Conservation (phyloP, 2,113 vertebrate species). For the Heterotilapia buettikoferi region DNA sequence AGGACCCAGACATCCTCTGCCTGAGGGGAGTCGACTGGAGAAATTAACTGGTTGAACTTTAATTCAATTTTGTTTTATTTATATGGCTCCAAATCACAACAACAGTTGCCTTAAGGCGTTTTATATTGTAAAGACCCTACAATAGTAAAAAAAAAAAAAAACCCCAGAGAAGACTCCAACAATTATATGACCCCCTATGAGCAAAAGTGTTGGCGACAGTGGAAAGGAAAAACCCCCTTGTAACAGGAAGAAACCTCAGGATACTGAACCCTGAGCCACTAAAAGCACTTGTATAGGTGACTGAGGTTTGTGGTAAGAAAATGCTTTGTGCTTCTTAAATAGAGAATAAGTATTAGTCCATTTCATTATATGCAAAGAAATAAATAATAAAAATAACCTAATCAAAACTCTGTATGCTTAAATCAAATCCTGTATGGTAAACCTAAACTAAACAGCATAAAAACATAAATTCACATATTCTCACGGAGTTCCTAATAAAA, state of each 20-base stretch:
- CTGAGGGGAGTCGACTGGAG: constrained; percentile 73
- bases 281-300: neutral
- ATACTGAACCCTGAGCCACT: neutral
- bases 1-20: constrained; percentile 78
- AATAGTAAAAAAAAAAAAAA: neutral
- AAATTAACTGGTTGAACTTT: constrained; percentile 14
- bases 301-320: neutral
- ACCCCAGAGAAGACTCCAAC: neutral
- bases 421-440: neutral
- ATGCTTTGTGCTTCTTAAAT: neutral
- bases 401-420: neutral
- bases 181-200: neutral
- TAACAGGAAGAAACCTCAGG: neutral
- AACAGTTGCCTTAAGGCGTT: neutral
- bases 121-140: neutral
- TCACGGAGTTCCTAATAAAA: neutral
- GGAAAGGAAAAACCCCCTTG: neutral
- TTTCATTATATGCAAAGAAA: neutral
- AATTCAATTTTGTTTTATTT: neutral
- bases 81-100: neutral
- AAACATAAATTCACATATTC: neutral
- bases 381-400: neutral
- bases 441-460: neutral
- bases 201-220: fast-evolving
- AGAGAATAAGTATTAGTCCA: neutral